phyloP scores from a whole-genome alignment of 2,113 vertebrate species.

The Pluvianellus socialis region DNA sequence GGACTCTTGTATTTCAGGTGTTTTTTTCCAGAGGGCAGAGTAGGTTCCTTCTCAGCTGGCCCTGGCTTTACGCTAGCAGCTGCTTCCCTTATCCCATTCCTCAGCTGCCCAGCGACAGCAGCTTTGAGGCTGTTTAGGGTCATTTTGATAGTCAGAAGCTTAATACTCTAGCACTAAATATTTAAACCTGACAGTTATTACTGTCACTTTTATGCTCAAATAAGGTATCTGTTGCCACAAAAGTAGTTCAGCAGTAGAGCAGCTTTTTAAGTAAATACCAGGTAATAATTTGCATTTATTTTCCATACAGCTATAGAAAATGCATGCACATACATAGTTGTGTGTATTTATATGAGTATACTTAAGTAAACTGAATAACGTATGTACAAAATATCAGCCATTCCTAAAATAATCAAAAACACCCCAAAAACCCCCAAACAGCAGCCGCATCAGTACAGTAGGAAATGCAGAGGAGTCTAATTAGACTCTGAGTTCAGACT shows the following conservation, averaged over 20 bases:
- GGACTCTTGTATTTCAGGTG: not conserved
- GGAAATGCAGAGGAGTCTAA: slow-evolving; percentile 38
- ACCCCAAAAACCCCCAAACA: not conserved
- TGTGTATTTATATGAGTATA: not conserved
- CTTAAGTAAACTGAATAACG: not conserved
- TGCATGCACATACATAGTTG: not conserved
- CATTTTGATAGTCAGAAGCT: not conserved
- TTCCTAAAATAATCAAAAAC: not conserved
- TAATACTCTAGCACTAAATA: not conserved
- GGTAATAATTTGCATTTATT: not conserved
- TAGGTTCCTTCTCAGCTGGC: not conserved
- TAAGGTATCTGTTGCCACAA: not conserved
- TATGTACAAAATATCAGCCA: not conserved
- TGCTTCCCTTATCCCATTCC: accelerated
- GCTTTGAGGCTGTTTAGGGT: not conserved
- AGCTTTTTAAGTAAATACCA: not conserved
- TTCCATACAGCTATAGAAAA: not conserved
- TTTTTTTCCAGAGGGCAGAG: not conserved
- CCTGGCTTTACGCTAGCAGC: not conserved
- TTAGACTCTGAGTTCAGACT: slow-evolving; percentile 39
- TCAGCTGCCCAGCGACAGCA: not conserved
- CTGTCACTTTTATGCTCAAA: not conserved
- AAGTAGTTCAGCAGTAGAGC: not conserved
- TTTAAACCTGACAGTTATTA: not conserved
- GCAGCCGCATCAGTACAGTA: not conserved